Conservation (phyloP, 1,140 invertebrate species). For the Battus philenor region DNA sequence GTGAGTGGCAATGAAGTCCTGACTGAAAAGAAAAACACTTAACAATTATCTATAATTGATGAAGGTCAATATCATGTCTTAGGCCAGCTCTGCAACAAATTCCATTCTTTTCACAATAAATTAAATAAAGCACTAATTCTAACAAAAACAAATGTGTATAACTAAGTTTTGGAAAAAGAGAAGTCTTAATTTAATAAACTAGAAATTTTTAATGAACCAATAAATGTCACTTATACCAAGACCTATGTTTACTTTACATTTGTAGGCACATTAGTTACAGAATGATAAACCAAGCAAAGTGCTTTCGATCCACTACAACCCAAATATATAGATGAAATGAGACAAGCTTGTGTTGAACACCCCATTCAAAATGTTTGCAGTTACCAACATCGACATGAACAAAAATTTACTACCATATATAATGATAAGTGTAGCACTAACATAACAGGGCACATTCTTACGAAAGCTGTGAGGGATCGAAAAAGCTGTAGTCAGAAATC, state of each 20-base stretch:
- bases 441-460: conserved; percentile 43
- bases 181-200: conserved; percentile 34
- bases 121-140: conserved; percentile 23
- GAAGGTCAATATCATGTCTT: conserved; percentile 50
- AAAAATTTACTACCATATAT: conserved; percentile 62
- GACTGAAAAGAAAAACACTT: conserved; percentile 36
- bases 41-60: conserved; percentile 34
- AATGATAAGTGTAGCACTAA: conserved; percentile 53
- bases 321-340: conserved; percentile 47
- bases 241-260: conserved; percentile 72
- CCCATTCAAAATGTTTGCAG: conserved; percentile 55
- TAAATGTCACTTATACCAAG: conserved; percentile 58
- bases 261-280: conserved; percentile 74
- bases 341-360: conserved; percentile 55
- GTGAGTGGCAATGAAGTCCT: conserved; percentile 45
- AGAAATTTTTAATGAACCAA: conserved; percentile 55
- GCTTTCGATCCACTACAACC: conserved; percentile 68
- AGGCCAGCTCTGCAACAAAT: conserved; percentile 52
- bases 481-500: conserved; percentile 55
- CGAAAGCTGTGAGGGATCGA: conserved; percentile 55
- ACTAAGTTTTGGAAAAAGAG: conserved; percentile 38
- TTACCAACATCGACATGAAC: conserved; percentile 50
- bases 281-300: conserved; percentile 65
- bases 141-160: conserved; percentile 31
- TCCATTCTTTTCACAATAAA: conserved; percentile 25